Conservation (phyloP, 2,113 vertebrate genomes). For the Thunnus thynnus region DNA sequence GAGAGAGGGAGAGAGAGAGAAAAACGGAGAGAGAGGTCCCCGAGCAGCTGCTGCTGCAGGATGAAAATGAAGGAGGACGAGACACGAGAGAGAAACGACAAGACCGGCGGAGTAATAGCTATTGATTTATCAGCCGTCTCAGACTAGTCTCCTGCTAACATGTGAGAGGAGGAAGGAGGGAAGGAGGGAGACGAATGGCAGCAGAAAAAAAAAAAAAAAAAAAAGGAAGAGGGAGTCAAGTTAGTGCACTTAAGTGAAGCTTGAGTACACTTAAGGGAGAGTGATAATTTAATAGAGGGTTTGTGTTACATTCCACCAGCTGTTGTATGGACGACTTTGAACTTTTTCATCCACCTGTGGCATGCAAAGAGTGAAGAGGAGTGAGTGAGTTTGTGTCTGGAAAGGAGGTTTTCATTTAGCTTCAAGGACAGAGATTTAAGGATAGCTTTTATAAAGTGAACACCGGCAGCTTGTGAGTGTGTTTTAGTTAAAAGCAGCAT, state of each 20-base stretch:
- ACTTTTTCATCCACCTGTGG: slow-evolving; percentile 56
- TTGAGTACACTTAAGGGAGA: slow-evolving; percentile 69
- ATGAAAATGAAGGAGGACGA: slow-evolving; percentile 50
- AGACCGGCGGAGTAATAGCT: slow-evolving; percentile 40
- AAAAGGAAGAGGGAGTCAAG: slow-evolving; percentile 32
- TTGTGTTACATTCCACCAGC: slow-evolving; percentile 65
- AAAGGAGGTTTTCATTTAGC: slow-evolving; percentile 2
- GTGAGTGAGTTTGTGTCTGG: neutral
- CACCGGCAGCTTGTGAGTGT: slow-evolving; percentile 15
- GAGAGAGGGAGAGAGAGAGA: slow-evolving; percentile 9
- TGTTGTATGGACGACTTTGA: slow-evolving; percentile 18
- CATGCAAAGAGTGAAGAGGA: slow-evolving; percentile 50
- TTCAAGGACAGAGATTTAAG: neutral
- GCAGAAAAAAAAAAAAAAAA: neutral
- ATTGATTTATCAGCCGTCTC: slow-evolving; percentile 63
- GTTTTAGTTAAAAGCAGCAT: neutral
- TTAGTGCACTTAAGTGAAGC: slow-evolving; percentile 60
- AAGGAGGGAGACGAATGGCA: slow-evolving; percentile 45
- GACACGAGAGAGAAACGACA: slow-evolving; percentile 49
- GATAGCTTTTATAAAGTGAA: slow-evolving; percentile 3
- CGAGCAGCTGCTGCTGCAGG: slow-evolving; percentile 28
- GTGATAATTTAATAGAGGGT: slow-evolving; percentile 53
- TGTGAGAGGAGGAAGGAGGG: slow-evolving; percentile 26
- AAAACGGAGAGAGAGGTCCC: slow-evolving; percentile 35
- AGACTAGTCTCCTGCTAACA: slow-evolving; percentile 4